Evolutionary conservation across 2,888 invertebrate genomes (phyloP), one percentile per base, ranked within the genome.

Genomic region (Xylocampa areola): DNA sequence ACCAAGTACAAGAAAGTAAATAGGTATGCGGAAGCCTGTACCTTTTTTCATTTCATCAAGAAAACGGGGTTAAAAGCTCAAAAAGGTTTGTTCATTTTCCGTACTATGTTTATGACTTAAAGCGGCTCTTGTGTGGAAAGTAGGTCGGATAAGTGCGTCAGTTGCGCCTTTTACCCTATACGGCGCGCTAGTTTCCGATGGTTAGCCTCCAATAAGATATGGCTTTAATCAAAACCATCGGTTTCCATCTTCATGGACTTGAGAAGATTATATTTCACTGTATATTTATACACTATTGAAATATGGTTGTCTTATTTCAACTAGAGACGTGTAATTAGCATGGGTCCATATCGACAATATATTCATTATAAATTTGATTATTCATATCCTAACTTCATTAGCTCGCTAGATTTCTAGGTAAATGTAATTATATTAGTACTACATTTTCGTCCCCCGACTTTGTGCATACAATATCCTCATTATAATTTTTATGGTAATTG

Each of bases 131-230:
- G 30, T 71, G 68, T 81, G 78, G 89, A 90, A 91, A 91, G 89
- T 90, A 79, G 89, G 90, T 86, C 85, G 85, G 79, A 81, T 78
- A 77, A 75, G 76, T 76, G 79, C 79, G 78, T 81, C 81, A 79
- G 80, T 82, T 79, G 82, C 75, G 77, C 72, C 80, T 82, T 80
- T 76, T 80, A 80, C 90, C 89, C 74, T 90, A 89, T 68, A 89
- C 61, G 90, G 86, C 57, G 68, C 58, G 77, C 76, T 73, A 71
- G 81, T 85, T 89, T 89, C 86, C 86, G 86, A 87, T 82, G 78
- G 69, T 80, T 74, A 48, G 55, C 54, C 54, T 53, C 40, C 50
- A 47, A 43, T 64, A 41, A 61, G 69, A 69, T 66, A 68, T 55
- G 60, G 68, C 48, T 70, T 58, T 65, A 41, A 59, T 68, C 57